A percentile compares a stretch with the other conserved stretches of the same genome.
Conservation (phyloP, 1,140 invertebrate genomes). For the Odontomachus brunneus region DNA sequence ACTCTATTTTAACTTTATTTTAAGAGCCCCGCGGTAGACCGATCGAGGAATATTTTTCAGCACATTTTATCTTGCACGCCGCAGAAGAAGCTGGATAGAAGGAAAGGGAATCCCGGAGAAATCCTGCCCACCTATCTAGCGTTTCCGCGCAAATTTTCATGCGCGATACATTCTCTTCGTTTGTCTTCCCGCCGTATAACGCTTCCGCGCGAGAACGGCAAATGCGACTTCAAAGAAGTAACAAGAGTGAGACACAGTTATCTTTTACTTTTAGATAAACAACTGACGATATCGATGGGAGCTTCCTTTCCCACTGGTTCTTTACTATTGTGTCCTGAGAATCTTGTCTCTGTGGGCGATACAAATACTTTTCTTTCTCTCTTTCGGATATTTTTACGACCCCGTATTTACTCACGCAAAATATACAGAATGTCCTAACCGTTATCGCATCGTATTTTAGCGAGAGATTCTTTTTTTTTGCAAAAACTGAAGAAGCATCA, state of each 20-base stretch:
- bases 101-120: neutral
- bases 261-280: slow-evolving; percentile 38
- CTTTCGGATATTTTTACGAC: slow-evolving; percentile 4
- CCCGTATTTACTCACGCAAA: slow-evolving; percentile 16
- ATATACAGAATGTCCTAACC: neutral
- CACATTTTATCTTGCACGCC: neutral
- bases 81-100: neutral
- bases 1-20: neutral
- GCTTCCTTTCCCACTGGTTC: neutral
- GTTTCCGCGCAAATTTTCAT: slow-evolving; percentile 1
- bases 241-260: neutral
- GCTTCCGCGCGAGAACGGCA: too few relatives aligned
- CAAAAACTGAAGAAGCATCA: neutral
- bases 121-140: neutral
- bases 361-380: slow-evolving; percentile 24
- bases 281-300: slow-evolving; percentile 12
- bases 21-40: neutral
- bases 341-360: slow-evolving; percentile 13
- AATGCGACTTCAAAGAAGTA: slow-evolving; percentile 21
- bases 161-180: neutral
- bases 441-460: neutral
- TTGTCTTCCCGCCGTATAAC: neutral
- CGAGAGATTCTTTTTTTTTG: neutral
- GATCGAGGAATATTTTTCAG: neutral
- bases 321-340: slow-evolving; percentile 20